Evolutionary conservation across 1,140 invertebrate genomes (phyloP).

Genomic region (Oreohelix idahoensis): DNA sequence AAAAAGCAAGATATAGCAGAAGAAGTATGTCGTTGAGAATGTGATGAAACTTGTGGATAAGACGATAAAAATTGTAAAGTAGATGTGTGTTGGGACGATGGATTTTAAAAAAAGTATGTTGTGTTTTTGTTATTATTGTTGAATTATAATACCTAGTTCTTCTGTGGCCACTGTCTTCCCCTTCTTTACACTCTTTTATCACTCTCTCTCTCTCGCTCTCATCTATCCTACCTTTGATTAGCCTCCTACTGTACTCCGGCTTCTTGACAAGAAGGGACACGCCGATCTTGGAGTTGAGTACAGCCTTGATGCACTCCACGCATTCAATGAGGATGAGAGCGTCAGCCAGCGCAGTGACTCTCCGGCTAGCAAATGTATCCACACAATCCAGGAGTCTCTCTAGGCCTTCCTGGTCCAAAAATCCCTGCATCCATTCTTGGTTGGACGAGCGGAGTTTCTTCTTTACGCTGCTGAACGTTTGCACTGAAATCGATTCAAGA

Average conservation of each 20-base stretch:
- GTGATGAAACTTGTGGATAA: no score
- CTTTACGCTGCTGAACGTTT: slow-evolving; percentile 72
- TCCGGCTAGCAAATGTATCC: slow-evolving; percentile 66
- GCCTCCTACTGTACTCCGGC: slow-evolving; percentile 70
- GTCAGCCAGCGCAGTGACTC: slow-evolving; percentile 29
- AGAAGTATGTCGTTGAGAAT: no score
- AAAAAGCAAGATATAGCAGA: no score
- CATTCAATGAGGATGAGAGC: slow-evolving; percentile 29
- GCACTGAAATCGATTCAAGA: slow-evolving; percentile 49
- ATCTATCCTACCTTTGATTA: slow-evolving; percentile 71
- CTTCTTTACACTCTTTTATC: neutral
- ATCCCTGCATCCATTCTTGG: slow-evolving; percentile 75
- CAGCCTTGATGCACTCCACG: slow-evolving; percentile 65
- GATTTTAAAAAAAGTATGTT: no score
- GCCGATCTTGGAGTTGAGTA: slow-evolving; percentile 75
- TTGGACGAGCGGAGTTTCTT: slow-evolving; percentile 69
- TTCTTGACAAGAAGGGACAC: slow-evolving; percentile 74
- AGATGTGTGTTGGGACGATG: no score
- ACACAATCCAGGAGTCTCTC: slow-evolving; percentile 74
- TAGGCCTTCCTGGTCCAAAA: slow-evolving; percentile 73
- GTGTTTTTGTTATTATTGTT: no score
- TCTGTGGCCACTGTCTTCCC: slow-evolving; percentile 6
- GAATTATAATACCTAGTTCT: no score
- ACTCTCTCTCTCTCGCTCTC: slow-evolving; percentile 1
- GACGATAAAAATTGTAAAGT: no score